Conservation (phyloP, 1,140 invertebrate genomes). For the Sitobion miscanthi region DNA sequence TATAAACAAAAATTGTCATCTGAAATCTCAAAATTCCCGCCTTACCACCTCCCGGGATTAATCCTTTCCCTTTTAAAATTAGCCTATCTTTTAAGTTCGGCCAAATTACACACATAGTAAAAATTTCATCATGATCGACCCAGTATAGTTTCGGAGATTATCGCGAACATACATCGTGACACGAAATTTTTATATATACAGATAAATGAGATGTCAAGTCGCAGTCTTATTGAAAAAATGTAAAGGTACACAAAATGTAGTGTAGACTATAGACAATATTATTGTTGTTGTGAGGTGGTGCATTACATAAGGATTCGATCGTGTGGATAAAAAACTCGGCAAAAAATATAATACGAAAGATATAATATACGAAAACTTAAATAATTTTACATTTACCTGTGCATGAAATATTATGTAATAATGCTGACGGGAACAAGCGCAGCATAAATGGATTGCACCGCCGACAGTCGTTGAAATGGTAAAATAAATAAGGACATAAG, state of each 20-base stretch:
- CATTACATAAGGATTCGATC: background rate
- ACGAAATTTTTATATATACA: no score
- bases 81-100: no score
- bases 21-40: no score
- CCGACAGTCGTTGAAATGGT: background rate
- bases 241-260: background rate
- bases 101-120: no score
- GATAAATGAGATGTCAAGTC: background rate
- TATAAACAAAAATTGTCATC: no score
- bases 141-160: no score
- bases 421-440: background rate
- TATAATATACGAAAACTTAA: background rate
- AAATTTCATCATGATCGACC: no score
- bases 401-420: background rate
- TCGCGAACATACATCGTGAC: no score
- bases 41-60: no score
- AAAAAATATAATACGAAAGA: background rate
- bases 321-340: background rate
- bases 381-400: background rate
- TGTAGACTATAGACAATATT: background rate
- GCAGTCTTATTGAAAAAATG: background rate
- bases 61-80: no score
- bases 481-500: background rate
- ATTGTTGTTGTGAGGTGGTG: background rate
- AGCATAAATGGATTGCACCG: background rate